These are phyloP conservation scores for Sarcophaga peregrina DNA, from an alignment of 1,140 invertebrate species.

Conservation along the genomic window DNA sequence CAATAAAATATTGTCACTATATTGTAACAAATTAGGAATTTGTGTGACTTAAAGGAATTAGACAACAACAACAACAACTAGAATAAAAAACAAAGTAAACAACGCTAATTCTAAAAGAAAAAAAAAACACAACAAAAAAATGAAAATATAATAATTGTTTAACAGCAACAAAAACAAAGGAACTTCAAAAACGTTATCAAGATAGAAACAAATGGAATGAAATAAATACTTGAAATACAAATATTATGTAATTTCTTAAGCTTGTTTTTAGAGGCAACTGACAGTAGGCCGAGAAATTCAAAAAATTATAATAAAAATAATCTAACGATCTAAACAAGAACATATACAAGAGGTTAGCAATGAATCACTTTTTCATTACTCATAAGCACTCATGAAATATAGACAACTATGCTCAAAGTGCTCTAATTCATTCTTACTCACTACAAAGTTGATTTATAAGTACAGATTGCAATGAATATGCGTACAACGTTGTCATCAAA, in stretches of 20 bases:
- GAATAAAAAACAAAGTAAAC: background rate
- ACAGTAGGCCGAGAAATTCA: too few species aligned
- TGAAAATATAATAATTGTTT: background rate
- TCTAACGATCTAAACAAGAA: too few species aligned
- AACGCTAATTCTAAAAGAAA: background rate
- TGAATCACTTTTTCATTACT: too few species aligned
- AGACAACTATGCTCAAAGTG: too few species aligned
- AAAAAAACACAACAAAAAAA: background rate
- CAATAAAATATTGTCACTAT: slow-evolving; percentile 40
- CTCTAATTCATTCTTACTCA: too few species aligned
- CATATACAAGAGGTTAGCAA: too few species aligned
- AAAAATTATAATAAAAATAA: too few species aligned
- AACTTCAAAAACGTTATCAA: background rate
- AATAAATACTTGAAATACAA: background rate
- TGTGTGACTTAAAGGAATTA: slow-evolving; percentile 26
- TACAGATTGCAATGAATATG: too few species aligned
- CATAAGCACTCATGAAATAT: too few species aligned
- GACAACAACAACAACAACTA: slow-evolving; percentile 3
- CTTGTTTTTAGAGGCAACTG: too few species aligned
- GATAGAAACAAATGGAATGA: background rate
- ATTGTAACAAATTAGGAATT: slow-evolving; percentile 37
- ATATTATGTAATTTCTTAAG: background rate
- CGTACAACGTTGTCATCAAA: too few species aligned
- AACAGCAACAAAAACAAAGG: background rate
- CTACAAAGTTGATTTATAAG: too few species aligned